Base-by-base conservation (phyloP, 2,888 invertebrate genomes). In the Parochlus steinenii region DNA sequence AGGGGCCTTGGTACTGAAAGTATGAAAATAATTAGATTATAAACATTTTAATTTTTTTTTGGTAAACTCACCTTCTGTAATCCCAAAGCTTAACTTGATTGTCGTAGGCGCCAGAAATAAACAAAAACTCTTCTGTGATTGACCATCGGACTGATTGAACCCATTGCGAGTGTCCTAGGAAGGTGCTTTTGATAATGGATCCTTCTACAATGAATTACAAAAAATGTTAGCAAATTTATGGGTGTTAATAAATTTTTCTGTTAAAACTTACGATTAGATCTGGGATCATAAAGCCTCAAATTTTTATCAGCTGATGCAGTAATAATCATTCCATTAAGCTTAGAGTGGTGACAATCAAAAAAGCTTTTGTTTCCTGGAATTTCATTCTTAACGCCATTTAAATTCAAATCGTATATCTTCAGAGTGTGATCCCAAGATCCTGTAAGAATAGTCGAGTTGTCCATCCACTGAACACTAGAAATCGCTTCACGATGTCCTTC, bases 391-490 rank as follows among this genome's bases (percentile, higher is more conserved):
- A 89, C 71, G 23, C 77, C 80, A 31, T 81, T 83, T 31, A 82
- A 60, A 48, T 85, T 81, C 28, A 83, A 67, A 56, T 98, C 95
- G 97, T 97, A 98, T 6, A 92, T 55, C 54, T 85, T 80, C 11
- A 98, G 63, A 2, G 92, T 82, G 53, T 97, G 93, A 62, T 98
- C 97, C 90, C 90, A 92, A 2, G 93, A 87, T 34, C 79, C 72
- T 0, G 92, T 87, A 6, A 85, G 66, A 3, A 93, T 62, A 42
- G 81, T 80, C 43, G 71, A 65, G 38, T 65, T 65, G 45, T 81
- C 77, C 46, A 80, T 69, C 93, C 95, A 98, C 36, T 74, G 69
- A 1, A 83, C 70, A 0, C 77, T 73, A 1, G 86, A 83, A 12
- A 98, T 72, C 10, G 80, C 81, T 58, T 97, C 97, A 41, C 79